Evolutionary conservation across 2,888 invertebrate genomes (phyloP), one percentile per base, ranked within the genome.

Genomic region (Sipha maydis): DNA sequence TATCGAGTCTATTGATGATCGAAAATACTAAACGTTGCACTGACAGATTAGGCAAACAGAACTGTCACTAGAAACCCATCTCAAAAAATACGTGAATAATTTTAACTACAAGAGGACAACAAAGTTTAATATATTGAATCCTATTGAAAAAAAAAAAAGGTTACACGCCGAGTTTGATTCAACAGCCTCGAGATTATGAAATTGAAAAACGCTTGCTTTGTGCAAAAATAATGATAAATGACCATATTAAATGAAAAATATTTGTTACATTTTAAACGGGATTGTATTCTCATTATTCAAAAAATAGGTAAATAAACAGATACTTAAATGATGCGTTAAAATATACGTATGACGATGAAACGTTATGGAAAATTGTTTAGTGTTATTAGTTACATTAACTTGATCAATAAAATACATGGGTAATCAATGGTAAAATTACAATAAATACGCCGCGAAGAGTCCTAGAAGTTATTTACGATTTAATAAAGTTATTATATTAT

Each of bases 21-120:
- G 25, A 11, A 34, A 34, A 61, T 61, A 61, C 34, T 8, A 56
- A 79, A 61, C 56, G 14, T 17, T 14, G 34, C 25, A 34, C 25
- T n/a, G 14, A 34, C 5, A 25, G 14, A 79, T 34, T n/a, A 25
- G 56, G 2, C 61, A 79, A 56, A 25, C 56, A 56, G 25, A 31
- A n/a, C 34, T 79, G 56, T n/a, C 79, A 61, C 34, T 56, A 34
- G 31, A 14, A 34, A 79, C 31, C 56, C 61, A 79, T 79, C 25
- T 79, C 34, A 78, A 11, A 21, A 41, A 78, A 56, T 78, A 34
- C 31, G 31, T 56, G 34, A 78, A 78, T 25, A 34, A 56, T 78
- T 31, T 31, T 28, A 17, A 31, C 71, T 71, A 71, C 48, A 17
- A 31, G 28, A 25, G 34, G 34, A 1, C 4, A 34, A 56, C 21